Conservation (phyloP, 2,113 vertebrate species). For the Vidua chalybeata region DNA sequence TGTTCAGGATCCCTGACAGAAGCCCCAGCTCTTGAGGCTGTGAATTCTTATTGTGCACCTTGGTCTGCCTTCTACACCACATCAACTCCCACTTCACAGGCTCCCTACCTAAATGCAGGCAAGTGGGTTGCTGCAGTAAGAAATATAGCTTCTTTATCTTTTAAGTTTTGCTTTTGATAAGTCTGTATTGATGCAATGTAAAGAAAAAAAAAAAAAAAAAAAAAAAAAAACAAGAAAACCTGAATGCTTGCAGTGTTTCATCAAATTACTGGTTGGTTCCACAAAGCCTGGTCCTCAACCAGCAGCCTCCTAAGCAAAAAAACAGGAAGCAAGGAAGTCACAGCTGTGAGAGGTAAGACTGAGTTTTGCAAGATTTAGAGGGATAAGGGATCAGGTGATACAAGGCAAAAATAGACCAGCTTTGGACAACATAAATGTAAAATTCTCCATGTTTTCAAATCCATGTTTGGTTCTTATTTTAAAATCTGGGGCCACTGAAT, state of each 20-base stretch:
- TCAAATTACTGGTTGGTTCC: neutral
- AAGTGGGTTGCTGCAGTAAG: neutral
- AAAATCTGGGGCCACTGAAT: neutral
- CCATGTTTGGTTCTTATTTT: neutral
- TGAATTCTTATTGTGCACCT: neutral
- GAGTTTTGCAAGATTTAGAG: neutral
- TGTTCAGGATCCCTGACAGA: neutral
- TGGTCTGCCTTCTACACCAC: neutral
- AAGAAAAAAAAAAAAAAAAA: neutral
- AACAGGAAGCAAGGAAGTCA: neutral
- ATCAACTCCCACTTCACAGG: neutral
- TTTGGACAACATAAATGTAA: neutral
- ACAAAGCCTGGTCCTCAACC: neutral
- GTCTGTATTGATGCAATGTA: neutral
- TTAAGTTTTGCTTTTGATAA: neutral
- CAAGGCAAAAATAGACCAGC: neutral
- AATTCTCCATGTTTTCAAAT: neutral
- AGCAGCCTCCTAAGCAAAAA: neutral
- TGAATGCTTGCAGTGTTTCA: neutral
- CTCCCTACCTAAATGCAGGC: neutral
- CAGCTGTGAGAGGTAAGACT: neutral
- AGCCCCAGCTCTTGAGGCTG: neutral
- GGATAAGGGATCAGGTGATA: neutral
- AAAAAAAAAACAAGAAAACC: neutral
- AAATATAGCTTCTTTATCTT: neutral